A percentile compares a stretch with the other conserved stretches of the same genome.
Evolutionary conservation across 2,113 vertebrate genomes (phyloP).

Genomic region (Malurus melanocephalus): DNA sequence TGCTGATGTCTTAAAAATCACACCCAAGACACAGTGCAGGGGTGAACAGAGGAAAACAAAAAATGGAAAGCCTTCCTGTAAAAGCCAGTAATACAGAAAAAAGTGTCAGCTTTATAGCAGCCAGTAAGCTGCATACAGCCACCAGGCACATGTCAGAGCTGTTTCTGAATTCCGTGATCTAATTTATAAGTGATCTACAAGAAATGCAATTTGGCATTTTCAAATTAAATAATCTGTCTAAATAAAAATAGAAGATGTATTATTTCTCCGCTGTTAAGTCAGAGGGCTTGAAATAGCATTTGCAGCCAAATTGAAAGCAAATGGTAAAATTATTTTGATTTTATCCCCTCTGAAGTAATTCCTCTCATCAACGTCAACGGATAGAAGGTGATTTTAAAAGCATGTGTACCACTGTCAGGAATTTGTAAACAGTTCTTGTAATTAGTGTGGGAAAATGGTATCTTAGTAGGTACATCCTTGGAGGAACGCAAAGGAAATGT

Average conservation of each 20-base stretch:
- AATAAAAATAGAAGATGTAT: not conserved
- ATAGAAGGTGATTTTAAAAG: not conserved
- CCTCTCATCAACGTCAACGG: not conserved
- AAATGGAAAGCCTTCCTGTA: not conserved
- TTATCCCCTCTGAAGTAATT: not conserved
- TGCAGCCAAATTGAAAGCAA: not conserved
- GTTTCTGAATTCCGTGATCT: not conserved
- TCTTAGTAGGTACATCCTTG: not conserved
- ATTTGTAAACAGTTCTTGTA: not conserved
- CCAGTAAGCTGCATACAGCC: not conserved
- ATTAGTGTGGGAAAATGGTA: not conserved
- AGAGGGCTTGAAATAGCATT: not conserved
- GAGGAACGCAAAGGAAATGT: not conserved
- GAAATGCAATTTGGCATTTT: conserved; percentile 1
- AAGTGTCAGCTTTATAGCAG: not conserved
- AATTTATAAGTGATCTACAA: not conserved
- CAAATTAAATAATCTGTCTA: conserved; percentile 17
- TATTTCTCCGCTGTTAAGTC: not conserved
- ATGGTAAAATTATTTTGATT: not conserved
- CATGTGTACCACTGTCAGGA: not conserved
- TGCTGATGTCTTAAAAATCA: not conserved
- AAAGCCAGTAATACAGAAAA: not conserved
- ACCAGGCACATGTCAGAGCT: not conserved
- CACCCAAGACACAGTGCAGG: not conserved
- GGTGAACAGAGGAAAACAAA: not conserved